These are phyloP conservation scores for Drosophila bifasciata DNA, from an alignment of 1,140 invertebrate genomes.

Conservation along the genomic window DNA sequence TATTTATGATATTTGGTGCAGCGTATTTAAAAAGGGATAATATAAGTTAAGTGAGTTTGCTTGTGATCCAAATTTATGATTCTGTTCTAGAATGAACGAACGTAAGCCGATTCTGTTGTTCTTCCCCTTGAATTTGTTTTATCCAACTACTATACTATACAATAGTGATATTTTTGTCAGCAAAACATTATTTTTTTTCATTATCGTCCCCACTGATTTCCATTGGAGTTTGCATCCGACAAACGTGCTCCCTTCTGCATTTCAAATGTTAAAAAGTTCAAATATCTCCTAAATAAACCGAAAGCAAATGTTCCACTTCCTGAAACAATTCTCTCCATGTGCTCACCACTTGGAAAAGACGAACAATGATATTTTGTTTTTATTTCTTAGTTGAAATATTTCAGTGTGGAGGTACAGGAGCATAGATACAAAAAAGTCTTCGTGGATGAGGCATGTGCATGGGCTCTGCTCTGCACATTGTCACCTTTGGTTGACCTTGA, in stretches of 20 bases:
- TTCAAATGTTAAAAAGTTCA: constrained; percentile 82
- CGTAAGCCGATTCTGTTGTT: not conserved
- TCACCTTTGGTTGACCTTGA: constrained; percentile 77
- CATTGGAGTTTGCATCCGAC: constrained; percentile 28
- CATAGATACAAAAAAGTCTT: constrained; percentile 14
- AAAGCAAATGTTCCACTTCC: constrained; percentile 79
- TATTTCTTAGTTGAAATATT: constrained; percentile 29
- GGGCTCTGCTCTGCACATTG: constrained; percentile 66
- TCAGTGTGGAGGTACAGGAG: constrained; percentile 6
- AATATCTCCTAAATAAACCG: constrained; percentile 61
- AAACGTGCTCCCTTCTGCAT: constrained; percentile 75
- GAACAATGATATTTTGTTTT: constrained; percentile 63
- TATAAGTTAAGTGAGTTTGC: constrained; percentile 66
- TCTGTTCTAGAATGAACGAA: constrained; percentile 13
- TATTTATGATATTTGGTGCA: constrained; percentile 13
- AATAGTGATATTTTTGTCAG: constrained; percentile 73
- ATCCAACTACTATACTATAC: not conserved
- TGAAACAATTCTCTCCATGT: constrained; percentile 76
- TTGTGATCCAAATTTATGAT: constrained; percentile 47
- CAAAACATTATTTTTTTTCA: constrained; percentile 68
- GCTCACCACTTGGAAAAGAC: constrained; percentile 56
- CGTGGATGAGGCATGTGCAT: constrained; percentile 48
- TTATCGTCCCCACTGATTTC: constrained; percentile 1
- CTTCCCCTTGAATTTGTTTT: constrained; percentile 5
- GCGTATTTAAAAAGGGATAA: constrained; percentile 56